Evolutionary conservation across 64 coral and sea anemone genomes (phyloP).

Genomic region (Catalaphyllia jardinei): DNA sequence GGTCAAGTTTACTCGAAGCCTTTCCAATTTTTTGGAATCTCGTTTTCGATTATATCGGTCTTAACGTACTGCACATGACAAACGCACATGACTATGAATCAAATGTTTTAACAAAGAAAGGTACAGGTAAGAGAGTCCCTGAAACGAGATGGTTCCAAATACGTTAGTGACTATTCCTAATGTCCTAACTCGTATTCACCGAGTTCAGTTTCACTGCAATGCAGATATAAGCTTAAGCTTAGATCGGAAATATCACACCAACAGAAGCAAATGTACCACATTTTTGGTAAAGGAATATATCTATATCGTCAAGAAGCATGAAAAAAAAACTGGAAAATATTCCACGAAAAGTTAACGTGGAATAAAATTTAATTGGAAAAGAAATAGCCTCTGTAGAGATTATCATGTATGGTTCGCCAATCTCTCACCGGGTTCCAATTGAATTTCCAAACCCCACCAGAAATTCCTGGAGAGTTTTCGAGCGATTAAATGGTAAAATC

Average conservation of each 20-base stretch:
- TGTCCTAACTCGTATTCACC: too few species aligned
- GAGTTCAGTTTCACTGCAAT: not conserved
- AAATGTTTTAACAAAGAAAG: too few species aligned
- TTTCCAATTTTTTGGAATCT: too few species aligned
- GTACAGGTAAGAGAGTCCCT: too few species aligned
- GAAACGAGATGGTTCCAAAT: too few species aligned
- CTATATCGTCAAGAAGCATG: not conserved
- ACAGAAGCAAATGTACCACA: not conserved
- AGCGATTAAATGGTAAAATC: conserved; percentile 1
- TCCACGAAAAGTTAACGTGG: not conserved
- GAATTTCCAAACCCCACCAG: conserved; percentile 9
- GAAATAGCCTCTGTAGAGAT: not conserved
- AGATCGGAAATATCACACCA: not conserved
- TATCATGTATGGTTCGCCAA: not conserved
- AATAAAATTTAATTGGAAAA: not conserved
- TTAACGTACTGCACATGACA: too few species aligned
- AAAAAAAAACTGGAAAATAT: not conserved
- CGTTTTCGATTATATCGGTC: too few species aligned
- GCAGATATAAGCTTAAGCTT: not conserved
- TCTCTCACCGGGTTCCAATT: conserved; percentile 14
- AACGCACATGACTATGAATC: too few species aligned
- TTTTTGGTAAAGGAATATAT: not conserved
- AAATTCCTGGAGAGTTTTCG: conserved; percentile 37
- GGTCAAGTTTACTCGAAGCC: too few species aligned
- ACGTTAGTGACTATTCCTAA: too few species aligned